Evolutionary conservation across 1,140 invertebrate species (phyloP).

Genomic region (Lineus longissimus): DNA sequence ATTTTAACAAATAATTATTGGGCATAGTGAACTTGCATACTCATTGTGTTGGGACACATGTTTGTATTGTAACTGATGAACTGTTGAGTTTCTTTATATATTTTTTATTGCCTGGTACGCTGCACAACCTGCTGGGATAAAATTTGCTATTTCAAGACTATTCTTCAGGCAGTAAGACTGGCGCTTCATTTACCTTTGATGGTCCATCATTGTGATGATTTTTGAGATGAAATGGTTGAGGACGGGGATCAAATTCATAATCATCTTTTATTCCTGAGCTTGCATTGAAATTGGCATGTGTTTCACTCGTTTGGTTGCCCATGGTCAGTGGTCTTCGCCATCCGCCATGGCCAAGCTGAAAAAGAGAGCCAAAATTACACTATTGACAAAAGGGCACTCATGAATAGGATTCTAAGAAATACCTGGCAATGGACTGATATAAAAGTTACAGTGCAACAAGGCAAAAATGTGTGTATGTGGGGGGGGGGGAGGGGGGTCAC

Average conservation of each 20-base stretch:
- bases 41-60: too few relatives aligned
- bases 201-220: conserved; percentile 46
- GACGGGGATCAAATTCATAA: conserved; percentile 41
- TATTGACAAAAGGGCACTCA: background rate
- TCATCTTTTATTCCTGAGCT: conserved; percentile 37
- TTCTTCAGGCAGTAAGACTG: too few relatives aligned
- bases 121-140: too few relatives aligned
- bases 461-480: too few relatives aligned
- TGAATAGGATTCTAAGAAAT: background rate
- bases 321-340: conserved; percentile 52
- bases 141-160: too few relatives aligned
- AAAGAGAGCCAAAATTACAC: background rate
- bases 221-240: conserved; percentile 42
- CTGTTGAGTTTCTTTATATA: too few relatives aligned
- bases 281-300: conserved; percentile 42
- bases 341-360: conserved; percentile 44
- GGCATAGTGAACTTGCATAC: too few relatives aligned
- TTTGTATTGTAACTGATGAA: too few relatives aligned
- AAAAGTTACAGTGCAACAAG: too few relatives aligned
- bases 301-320: conserved; percentile 52
- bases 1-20: too few relatives aligned
- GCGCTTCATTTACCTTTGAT: conserved; percentile 44
- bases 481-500: too few relatives aligned
- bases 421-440: background rate
- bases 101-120: too few relatives aligned